These are phyloP conservation scores for Candidula unifasciata DNA, from an alignment of 2,888 invertebrate genomes.

Conservation along the genomic window DNA sequence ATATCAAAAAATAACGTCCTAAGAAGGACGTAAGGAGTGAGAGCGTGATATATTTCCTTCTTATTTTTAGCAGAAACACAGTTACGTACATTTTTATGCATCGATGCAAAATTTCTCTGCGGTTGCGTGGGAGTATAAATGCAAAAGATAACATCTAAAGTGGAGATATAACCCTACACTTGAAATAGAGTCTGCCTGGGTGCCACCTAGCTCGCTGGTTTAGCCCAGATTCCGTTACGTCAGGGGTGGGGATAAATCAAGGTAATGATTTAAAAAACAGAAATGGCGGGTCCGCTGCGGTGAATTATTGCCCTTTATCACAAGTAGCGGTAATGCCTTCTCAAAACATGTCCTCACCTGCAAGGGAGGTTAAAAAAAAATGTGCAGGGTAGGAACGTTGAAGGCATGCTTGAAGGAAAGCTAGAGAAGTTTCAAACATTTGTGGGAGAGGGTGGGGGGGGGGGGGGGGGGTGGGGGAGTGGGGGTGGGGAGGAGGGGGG, in stretches of 20 bases:
- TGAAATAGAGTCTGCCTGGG: neutral
- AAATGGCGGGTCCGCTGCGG: neutral
- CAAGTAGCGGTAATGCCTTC: slow-evolving; percentile 7
- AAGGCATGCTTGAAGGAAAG: no score
- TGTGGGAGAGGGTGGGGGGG: neutral
- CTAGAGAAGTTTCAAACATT: no score
- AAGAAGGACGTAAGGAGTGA: no score
- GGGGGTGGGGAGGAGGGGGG: neutral
- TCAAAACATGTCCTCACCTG: no score
- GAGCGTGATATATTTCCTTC: neutral
- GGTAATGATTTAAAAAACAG: neutral
- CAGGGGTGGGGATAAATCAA: neutral
- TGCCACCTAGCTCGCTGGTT: neutral
- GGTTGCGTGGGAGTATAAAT: neutral
- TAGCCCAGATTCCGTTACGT: neutral
- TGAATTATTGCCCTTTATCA: slow-evolving; percentile 1
- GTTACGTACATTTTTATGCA: no score
- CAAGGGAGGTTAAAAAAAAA: no score
- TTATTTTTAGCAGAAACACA: neutral
- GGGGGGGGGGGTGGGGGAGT: neutral
- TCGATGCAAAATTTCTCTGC: neutral
- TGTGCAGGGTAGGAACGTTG: no score
- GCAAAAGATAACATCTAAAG: neutral
- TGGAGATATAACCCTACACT: neutral
- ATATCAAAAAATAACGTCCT: no score